These are phyloP conservation scores for Listronotus oregonensis DNA, from an alignment of 1,140 invertebrate species.

Conservation along the genomic window DNA sequence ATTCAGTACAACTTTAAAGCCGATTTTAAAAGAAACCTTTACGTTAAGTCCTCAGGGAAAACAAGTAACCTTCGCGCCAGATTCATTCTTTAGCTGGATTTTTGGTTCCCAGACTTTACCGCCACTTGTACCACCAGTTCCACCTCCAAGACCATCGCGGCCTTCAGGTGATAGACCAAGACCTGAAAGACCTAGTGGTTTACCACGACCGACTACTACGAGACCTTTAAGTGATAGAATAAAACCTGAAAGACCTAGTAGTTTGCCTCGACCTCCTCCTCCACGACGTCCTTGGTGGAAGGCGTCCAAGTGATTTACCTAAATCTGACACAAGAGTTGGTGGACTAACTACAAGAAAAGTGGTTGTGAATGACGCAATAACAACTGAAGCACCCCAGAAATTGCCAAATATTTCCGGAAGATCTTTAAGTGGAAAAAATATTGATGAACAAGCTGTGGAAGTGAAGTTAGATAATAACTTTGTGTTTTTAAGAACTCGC, in stretches of 20 bases:
- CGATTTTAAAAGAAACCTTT: no score
- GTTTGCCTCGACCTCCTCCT: not conserved
- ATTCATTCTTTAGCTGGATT: conserved; percentile 26
- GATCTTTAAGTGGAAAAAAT: not conserved
- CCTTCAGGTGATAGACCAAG: conserved; percentile 2
- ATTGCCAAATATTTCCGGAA: no score
- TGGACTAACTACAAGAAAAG: not conserved
- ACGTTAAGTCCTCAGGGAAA: not conserved
- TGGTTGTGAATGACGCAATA: no score
- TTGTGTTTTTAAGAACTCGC: conserved; percentile 18
- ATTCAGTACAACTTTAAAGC: no score
- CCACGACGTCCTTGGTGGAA: conserved; percentile 5
- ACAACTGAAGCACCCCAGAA: no score
- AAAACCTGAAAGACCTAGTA: no score
- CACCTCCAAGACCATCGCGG: conserved; percentile 13
- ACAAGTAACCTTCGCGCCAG: conserved; percentile 25
- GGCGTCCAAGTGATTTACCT: not conserved
- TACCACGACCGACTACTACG: conserved; percentile 12
- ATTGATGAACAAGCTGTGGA: not conserved
- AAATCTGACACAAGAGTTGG: not conserved
- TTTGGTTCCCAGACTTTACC: conserved; percentile 24
- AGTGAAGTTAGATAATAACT: conserved; percentile 15
- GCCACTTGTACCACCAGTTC: conserved; percentile 10
- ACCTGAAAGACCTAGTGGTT: conserved; percentile 13
- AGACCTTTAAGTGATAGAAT: not conserved